Base-by-base conservation (phyloP, 2,113 vertebrate species). In the Oryzias woworae region DNA sequence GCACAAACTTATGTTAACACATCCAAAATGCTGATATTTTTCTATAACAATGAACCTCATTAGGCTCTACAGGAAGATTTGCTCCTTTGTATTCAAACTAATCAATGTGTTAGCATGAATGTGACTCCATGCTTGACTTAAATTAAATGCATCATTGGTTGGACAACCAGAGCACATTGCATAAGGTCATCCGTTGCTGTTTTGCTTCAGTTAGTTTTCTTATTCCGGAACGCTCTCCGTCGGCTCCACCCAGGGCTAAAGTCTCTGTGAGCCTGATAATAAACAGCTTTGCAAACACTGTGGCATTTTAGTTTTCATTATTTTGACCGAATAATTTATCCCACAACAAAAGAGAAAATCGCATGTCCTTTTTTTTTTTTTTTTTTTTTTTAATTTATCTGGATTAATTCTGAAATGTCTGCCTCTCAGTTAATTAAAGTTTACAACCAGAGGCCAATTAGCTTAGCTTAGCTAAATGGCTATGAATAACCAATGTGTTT, bases 221-320 rank as follows among this genome's bases (percentile, higher is more conserved):
- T 26, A 51, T 53, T 74, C 71, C 69, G 77, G 72, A 83, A 65
- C 12, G 36, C 66, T 57, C 17, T 5, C 78, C 63, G 69, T 62
- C 60, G 62, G 43, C 31, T 52, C 65, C 71, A 67, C 81, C 47
- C 31, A 20, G 63, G 71, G 60, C 45, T 66, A 62, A 66, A 49
- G 63, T 57, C 71, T 66, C 28, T 13, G 77, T 71, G 66, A 71
- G 66, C 62, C 24, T 73, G 69, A 70, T 77, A 78, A 77, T 82
- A 74, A 88, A 82, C 81, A 88, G 71, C 67, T 73, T 56, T 72
- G 82, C 63, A 76, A 77, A 78, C 83, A 65, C 51, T 68, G 54
- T 74, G 53, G 24, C 26, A 41, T 81, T 79, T 58, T 31, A 51
- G 50, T 80, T 86, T 79, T 77, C 76, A 77, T 81, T 81, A 73